Conservation (phyloP, 2,888 invertebrate genomes). For the Girardia tigrina region DNA sequence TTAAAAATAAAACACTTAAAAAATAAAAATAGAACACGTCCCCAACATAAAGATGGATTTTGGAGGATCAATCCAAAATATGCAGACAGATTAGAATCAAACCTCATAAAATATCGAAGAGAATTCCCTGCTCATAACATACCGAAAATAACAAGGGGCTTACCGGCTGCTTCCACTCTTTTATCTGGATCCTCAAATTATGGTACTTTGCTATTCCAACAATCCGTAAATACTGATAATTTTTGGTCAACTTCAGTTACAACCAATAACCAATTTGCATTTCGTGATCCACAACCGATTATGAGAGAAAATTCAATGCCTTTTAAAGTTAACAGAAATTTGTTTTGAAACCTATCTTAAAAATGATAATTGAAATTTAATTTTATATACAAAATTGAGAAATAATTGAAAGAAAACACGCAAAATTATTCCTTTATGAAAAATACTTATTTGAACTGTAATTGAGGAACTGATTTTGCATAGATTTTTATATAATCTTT, state of each 20-base stretch:
- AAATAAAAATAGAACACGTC: no score
- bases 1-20: no score
- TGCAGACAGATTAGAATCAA: conserved; percentile 30
- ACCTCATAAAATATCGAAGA: conserved; percentile 24
- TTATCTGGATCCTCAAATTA: not conserved
- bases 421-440: no score
- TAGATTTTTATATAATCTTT: no score
- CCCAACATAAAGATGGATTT: conserved; percentile 79
- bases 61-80: conserved; percentile 68
- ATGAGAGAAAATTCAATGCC: not conserved
- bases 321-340: no score
- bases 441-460: no score
- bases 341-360: no score
- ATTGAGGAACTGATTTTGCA: no score
- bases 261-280: not conserved
- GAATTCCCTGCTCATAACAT: not conserved
- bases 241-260: not conserved
- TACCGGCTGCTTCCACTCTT: not conserved
- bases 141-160: not conserved
- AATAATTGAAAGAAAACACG: no score
- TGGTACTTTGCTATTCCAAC: not conserved
- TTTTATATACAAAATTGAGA: no score
- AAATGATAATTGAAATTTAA: no score
- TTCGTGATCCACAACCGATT: conserved; percentile 2
- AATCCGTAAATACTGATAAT: not conserved